Base-by-base conservation (phyloP, 2,113 vertebrate species). In the Rana temporaria region DNA sequence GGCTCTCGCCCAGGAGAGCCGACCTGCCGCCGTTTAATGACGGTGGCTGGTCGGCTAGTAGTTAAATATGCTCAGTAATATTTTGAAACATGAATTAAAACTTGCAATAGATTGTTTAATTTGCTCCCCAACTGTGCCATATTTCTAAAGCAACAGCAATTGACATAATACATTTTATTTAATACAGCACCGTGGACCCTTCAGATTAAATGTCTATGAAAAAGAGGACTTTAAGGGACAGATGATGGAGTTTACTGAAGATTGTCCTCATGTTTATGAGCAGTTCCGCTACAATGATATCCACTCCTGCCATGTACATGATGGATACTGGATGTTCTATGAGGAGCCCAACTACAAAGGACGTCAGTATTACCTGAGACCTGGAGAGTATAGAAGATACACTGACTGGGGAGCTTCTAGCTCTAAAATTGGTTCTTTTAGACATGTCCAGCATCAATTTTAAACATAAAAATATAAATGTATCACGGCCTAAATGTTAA, bases 361-460 rank as follows among this genome's bases (percentile, higher is more conserved):
- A 12, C 52, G 66, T 20, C 81, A 69, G 20, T 62, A 68, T 32
- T 69, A 48, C 12, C 42, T 48, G 42, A 48, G 42, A 48, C 42
- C 42, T 48, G 42, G 42, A 12, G 42, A 48, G 56, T 81, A 84
- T 24, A 32, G 66, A 11, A 67, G 63, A 66, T 82, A 26, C 74
- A 82, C 18, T 22, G 84, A 85, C 6, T 83, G 63, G 68, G 73
- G 74, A 6, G 38, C 68, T 1, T 17, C 53, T 64, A 24, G 20
- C 16, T 2, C 66, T 4, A 85, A 75, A 82, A 84, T 55, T 0
- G 57, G 85, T 17, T 87, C 86, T 78, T 78, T 86, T 56, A 84
- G 84, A 85, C 32, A 75, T n/a, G 56, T 87, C 53, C 17, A 79
- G 15, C 69, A 88, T 57, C 30, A 20, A 18, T 32, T 19, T 32